Conservation (phyloP, 2,113 vertebrate genomes). For the Phaetusa simplex region DNA sequence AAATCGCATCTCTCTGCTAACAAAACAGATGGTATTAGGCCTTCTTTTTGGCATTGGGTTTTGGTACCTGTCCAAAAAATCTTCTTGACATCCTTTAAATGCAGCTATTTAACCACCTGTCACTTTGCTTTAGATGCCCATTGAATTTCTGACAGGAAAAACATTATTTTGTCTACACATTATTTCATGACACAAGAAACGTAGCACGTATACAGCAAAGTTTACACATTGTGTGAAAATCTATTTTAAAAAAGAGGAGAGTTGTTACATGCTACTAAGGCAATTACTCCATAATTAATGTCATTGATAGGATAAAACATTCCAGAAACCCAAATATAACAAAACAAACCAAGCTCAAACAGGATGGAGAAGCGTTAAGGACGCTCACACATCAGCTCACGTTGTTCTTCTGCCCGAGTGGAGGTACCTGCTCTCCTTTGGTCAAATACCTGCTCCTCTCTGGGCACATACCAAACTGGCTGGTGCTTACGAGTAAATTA, state of each 20-base stretch:
- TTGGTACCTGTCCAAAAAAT: constrained; percentile 74
- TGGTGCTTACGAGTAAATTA: neutral
- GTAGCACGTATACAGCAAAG: constrained; percentile 32
- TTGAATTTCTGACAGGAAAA: constrained; percentile 74
- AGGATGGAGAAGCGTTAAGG: neutral
- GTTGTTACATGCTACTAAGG: constrained; percentile 55
- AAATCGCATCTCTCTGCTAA: constrained; percentile 25
- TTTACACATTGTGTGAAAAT: constrained; percentile 70
- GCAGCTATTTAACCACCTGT: constrained; percentile 71
- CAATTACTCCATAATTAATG: constrained; percentile 64
- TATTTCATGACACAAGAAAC: constrained; percentile 60
- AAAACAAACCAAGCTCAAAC: constrained; percentile 36
- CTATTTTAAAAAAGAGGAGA: constrained; percentile 43
- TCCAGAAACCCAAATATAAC: constrained; percentile 38
- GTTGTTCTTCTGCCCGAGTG: neutral
- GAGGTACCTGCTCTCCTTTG: neutral
- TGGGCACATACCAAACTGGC: neutral
- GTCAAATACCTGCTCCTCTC: neutral
- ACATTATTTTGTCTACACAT: constrained; percentile 70
- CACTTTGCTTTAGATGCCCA: constrained; percentile 68
- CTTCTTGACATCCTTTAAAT: constrained; percentile 73
- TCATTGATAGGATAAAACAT: constrained; percentile 52
- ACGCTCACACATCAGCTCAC: neutral
- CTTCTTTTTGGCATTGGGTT: constrained; percentile 65
- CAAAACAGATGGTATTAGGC: constrained; percentile 70